Evolutionary conservation across 2,888 invertebrate genomes (phyloP).

Genomic region (Antitype chi): DNA sequence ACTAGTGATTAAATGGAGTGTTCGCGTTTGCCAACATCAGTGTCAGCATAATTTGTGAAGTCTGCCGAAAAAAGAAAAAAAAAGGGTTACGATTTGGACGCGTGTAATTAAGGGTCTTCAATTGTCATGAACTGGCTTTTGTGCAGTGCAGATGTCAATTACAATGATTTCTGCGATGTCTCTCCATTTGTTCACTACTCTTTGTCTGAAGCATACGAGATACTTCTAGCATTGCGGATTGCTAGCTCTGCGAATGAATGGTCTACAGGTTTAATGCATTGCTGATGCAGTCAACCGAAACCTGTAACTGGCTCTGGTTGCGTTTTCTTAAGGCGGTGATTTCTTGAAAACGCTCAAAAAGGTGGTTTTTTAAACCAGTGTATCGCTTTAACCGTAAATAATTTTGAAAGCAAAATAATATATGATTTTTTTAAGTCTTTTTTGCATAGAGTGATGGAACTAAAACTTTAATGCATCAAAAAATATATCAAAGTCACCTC

Average conservation of each 20-base stretch:
- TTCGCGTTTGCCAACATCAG: not conserved
- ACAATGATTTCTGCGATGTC: not conserved
- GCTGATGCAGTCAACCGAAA: not conserved
- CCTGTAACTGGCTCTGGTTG: not conserved
- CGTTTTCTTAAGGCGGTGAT: not conserved
- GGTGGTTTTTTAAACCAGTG: too few species aligned
- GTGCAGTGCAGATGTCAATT: not conserved
- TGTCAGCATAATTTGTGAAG: not conserved
- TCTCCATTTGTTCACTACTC: conserved; percentile 38
- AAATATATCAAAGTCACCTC: too few species aligned
- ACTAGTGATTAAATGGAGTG: conserved; percentile 30
- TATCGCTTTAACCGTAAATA: too few species aligned
- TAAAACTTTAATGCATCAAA: too few species aligned
- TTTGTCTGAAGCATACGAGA: conserved; percentile 11
- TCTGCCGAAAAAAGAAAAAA: not conserved
- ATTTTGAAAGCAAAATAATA: too few species aligned
- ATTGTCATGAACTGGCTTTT: not conserved
- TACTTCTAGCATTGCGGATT: conserved; percentile 26
- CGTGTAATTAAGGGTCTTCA: not conserved
- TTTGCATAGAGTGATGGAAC: too few species aligned
- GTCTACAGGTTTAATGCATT: not conserved
- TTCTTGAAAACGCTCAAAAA: too few species aligned
- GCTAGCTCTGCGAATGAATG: not conserved
- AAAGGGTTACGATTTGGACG: not conserved
- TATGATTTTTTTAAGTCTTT: too few species aligned